Evolutionary conservation across 1,140 invertebrate genomes (phyloP), one percentile per base, ranked within the genome.

Genomic region (Drosophila lowei): DNA sequence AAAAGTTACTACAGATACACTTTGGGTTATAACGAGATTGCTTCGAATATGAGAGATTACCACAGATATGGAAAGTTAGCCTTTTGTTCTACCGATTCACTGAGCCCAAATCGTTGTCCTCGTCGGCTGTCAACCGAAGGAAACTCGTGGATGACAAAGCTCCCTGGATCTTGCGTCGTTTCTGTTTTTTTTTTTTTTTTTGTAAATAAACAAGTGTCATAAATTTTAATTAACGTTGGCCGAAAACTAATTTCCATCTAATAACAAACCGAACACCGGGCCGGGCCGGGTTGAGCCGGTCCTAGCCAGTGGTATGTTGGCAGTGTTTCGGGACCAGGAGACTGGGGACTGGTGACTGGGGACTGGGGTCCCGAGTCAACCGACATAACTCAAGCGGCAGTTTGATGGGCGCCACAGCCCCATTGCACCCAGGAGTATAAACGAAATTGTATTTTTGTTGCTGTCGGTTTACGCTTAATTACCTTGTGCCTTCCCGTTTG

Each of bases 221-320:
- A 88, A 90, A 90, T 90, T 90, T 90, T 90, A 90, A 90, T 74
- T 93, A 97, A 95, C 55, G 50, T 50, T 63, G 62, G 62, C 77
- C 83, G 64, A 81, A 85, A 96, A 90, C 94, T 94, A 54, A 96
- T 97, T 73, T 94, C 94, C 75, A 70, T 55, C 68, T 62, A 83
- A 89, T 79, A 64, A 28, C 52, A 64, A 86, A 55, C 25, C 43
- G 46, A 49, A 58, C 61, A 65, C 68, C 74, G 79, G 60, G 34
- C 53, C 38, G 16, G 52, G 63, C 18, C n/a, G 28, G 43, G 47
- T 52, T 28, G 47, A 18, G 1, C 2, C 18, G 18, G 18, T 18
- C 2, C 18, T 18, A 48, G 41, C 21, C n/a, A 60, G 52, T 28
- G 28, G 28, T 28, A 30, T 58, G 65, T 34, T 9, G 42, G 58